Evolutionary conservation across 2,888 invertebrate genomes (phyloP).

Genomic region (Hirtodrosophila histrioides): DNA sequence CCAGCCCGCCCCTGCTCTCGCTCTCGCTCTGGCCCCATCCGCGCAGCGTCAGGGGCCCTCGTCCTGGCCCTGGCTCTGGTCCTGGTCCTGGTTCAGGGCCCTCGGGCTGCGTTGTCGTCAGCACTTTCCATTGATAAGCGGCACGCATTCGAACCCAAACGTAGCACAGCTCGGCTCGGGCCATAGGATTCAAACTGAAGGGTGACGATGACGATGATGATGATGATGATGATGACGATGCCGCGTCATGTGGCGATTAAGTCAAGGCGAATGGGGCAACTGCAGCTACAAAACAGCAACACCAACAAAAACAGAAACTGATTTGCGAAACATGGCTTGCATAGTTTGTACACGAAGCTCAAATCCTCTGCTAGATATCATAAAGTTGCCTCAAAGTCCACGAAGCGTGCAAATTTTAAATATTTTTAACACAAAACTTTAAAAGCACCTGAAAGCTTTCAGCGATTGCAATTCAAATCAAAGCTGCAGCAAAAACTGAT

Average conservation of each 20-base stretch:
- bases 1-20: neutral
- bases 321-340: slow-evolving; percentile 7
- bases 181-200: slow-evolving; percentile 28
- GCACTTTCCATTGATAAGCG: slow-evolving; percentile 70
- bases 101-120: slow-evolving; percentile 52
- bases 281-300: slow-evolving; percentile 8
- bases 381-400: too few relatives aligned
- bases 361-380: slow-evolving; percentile 10
- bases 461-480: too few relatives aligned
- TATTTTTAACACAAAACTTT: neutral
- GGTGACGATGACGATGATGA: slow-evolving; percentile 29
- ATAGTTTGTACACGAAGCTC: neutral
- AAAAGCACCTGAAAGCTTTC: too few relatives aligned
- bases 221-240: slow-evolving; percentile 12
- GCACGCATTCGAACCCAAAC: slow-evolving; percentile 51
- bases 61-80: slow-evolving; percentile 1
- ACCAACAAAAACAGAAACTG: slow-evolving; percentile 13
- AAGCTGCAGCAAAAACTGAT: too few relatives aligned
- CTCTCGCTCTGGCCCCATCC: too few relatives aligned
- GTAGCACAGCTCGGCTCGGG: slow-evolving; percentile 20
- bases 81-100: slow-evolving; percentile 20
- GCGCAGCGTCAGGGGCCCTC: slow-evolving; percentile 4
- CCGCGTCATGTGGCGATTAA: slow-evolving; percentile 58
- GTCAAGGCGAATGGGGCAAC: slow-evolving; percentile 29
- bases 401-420: too few relatives aligned